Base-by-base conservation (phyloP, 2,888 invertebrate species). In the Dryadula phaetusa region DNA sequence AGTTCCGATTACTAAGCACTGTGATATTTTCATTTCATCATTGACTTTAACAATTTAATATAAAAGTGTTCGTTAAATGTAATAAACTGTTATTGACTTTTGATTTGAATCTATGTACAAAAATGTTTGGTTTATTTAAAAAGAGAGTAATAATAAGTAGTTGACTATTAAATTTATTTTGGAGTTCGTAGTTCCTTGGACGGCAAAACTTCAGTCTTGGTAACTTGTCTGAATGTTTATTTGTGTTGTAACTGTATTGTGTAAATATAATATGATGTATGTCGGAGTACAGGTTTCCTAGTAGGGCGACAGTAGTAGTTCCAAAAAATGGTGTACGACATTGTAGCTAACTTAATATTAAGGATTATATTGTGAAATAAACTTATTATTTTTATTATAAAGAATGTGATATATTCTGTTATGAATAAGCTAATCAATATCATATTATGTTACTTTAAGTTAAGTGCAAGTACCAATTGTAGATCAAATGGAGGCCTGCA, bases 391-490 rank as follows among this genome's bases (percentile, higher is more conserved):
- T n/a, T n/a, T n/a, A n/a, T n/a, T 54, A 54, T 22, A 40, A 22
- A n/a, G 10, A 25, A 56, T 56, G 56, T 56, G 40, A 56, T 56
- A 56, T 40, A 40, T 32, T n/a, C 34, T 56, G 2, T 25, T 40
- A 40, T 20, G 22, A 56, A n/a, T 22, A 56, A n/a, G 40, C 56
- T 37, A 34, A 54, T n/a, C 12, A 20, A 54, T 20, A 40, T 22
- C 22, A 56, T 34, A 18, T 37, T 54, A n/a, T 37, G 22, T 40
- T n/a, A 22, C 12, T 22, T 25, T 40, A 40, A 40, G 22, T 56
- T 40, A 56, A 56, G 37, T 10, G n/a, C 10, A 56, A 37, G 56
- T 37, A 37, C 14, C n/a, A 40, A 37, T 1, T n/a, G 7, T n/a
- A 40, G 37, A 37, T 37, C 22, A 37, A 40, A 56, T 40, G 3